phyloP scores from a whole-genome alignment of 2,113 vertebrate genomes.

The Xyrauchen texanus region DNA sequence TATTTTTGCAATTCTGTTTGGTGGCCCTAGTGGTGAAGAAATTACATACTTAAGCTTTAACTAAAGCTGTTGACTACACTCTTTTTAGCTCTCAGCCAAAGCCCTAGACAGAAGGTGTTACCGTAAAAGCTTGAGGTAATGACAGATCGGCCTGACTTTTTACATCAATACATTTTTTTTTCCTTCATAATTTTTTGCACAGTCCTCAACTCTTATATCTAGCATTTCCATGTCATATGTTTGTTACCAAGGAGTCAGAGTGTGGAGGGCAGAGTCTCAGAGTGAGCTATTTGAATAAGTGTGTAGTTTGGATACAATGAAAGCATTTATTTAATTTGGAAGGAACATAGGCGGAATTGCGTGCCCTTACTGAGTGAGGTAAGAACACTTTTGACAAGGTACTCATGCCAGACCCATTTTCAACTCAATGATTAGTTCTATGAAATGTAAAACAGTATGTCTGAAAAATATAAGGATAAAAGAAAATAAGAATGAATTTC shows the following conservation, averaged over 20 bases:
- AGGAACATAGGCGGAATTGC: constrained; percentile 43
- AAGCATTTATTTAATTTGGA: constrained; percentile 56
- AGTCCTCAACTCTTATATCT: background rate
- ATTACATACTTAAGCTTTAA: too few species aligned
- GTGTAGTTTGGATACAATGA: constrained; percentile 35
- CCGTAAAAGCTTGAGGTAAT: constrained; percentile 43
- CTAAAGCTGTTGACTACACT: too few species aligned
- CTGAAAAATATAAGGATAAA: background rate
- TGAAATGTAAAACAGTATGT: background rate
- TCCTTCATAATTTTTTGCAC: background rate
- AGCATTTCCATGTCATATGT: constrained; percentile 37
- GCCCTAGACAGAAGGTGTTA: constrained; percentile 32
- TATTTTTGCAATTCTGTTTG: too few species aligned
- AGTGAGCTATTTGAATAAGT: constrained; percentile 35
- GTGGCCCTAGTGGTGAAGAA: too few species aligned
- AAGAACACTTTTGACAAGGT: constrained; percentile 41
- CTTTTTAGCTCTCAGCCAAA: constrained; percentile 4
- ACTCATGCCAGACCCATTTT: constrained; percentile 23
- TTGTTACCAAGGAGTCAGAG: constrained; percentile 39
- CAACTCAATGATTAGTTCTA: constrained; percentile 9
- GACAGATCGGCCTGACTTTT: constrained; percentile 8
- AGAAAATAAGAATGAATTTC: too few species aligned
- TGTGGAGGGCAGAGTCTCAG: constrained; percentile 30
- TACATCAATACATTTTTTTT: background rate
- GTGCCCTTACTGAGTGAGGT: constrained; percentile 46